Conservation (phyloP, 2,113 vertebrate genomes). For the Marmota monax region DNA sequence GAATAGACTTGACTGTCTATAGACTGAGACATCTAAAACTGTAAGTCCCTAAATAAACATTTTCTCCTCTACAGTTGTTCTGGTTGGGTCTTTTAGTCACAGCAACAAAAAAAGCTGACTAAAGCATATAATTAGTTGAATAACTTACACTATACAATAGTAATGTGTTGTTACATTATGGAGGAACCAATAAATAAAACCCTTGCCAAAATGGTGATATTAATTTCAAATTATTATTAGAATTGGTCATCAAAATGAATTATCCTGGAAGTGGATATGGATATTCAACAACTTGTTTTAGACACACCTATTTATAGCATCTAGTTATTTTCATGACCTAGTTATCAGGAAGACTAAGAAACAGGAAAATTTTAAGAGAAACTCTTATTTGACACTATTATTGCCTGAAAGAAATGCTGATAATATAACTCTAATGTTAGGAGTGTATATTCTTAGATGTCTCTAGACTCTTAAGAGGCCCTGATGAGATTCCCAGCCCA, state of each 20-base stretch:
- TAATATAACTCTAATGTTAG: slow-evolving; percentile 1
- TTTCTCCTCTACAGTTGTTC: too few relatives aligned
- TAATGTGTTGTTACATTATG: neutral
- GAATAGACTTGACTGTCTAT: too few relatives aligned
- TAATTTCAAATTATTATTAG: slow-evolving; percentile 52
- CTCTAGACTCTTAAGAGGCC: neutral
- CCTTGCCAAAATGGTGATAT: slow-evolving; percentile 3
- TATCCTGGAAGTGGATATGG: neutral
- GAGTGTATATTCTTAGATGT: neutral
- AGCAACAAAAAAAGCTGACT: too few relatives aligned
- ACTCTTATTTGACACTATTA: neutral
- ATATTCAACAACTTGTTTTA: neutral
- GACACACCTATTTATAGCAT: neutral
- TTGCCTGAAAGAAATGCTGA: neutral
- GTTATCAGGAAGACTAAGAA: neutral
- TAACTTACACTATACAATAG: neutral
- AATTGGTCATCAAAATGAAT: neutral
- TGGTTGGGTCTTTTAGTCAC: too few relatives aligned
- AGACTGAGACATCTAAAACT: too few relatives aligned
- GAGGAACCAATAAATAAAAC: neutral
- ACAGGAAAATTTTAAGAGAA: slow-evolving; percentile 1
- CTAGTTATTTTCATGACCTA: neutral
- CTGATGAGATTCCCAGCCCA: neutral
- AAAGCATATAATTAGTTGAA: neutral
- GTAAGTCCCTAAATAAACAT: too few relatives aligned